Evolutionary conservation across 2,888 invertebrate genomes (phyloP), one percentile per base, ranked within the genome.

Genomic region (Acrobasis suavella): DNA sequence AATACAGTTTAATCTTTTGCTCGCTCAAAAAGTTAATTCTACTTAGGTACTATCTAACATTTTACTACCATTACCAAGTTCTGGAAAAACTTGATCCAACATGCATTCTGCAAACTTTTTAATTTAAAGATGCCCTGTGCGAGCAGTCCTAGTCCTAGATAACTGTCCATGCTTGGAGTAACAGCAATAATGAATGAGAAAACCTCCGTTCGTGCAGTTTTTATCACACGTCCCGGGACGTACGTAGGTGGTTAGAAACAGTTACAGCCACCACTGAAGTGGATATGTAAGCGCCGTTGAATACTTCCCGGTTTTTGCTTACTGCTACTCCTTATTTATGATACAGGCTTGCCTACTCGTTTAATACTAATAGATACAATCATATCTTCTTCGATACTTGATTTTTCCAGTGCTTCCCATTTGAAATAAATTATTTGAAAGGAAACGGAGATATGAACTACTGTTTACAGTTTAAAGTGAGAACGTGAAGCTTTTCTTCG

Each of bases 211-310:
- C 52, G 52, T n/a, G 66, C 65, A 67, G 64, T 81, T 81, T 79
- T 78, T 78, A 66, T 71, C 66, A 9, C 64, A 67, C 60, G 61
- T 65, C 63, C 67, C 60, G 68, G 66, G 67, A 62, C 62, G 32
- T 5, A 64, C n/a, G n/a, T 52, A 56, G 60, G 72, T 70, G 66
- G 77, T 75, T 79, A 80, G 70, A 63, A 75, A 81, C 81, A 78
- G 81, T 81, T 80, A 76, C 62, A 63, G 61, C 67, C 60, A 71
- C 64, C 64, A 62, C 49, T 46, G 38, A 64, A 32, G 49, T 49
- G 15, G 69, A 71, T 66, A 73, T 67, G 67, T 65, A 50, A 62
- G 62, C 66, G 70, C 80, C 76, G 80, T 77, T 80, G 72, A 65
- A 54, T 55, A 62, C 69, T 73, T 67, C 69, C 72, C 67, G 69